These are phyloP conservation scores for Sus scrofa DNA, from an alignment of 2,113 vertebrate genomes.

Conservation along the genomic window DNA sequence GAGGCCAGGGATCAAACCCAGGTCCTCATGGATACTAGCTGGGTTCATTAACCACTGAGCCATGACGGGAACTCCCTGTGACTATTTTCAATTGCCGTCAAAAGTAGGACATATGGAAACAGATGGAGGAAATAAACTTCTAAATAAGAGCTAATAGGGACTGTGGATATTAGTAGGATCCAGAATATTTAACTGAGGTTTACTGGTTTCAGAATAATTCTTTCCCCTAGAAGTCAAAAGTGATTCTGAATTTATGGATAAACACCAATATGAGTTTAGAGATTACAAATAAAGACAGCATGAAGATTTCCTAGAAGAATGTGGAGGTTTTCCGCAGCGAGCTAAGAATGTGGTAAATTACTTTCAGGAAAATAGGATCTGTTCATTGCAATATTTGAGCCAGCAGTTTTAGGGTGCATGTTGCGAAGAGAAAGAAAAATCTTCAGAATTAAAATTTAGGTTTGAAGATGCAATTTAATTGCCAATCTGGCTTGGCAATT, in stretches of 20 bases:
- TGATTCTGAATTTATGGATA: neutral
- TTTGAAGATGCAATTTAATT: neutral
- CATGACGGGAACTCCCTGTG: too few relatives aligned
- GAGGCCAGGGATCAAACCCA: too few relatives aligned
- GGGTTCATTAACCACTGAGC: too few relatives aligned
- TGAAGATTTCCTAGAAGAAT: neutral
- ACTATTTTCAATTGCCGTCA: neutral
- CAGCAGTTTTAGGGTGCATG: neutral
- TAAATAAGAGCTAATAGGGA: neutral
- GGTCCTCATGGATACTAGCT: too few relatives aligned
- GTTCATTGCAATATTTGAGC: neutral
- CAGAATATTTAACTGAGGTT: conserved; percentile 1
- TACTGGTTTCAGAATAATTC: conserved; percentile 24
- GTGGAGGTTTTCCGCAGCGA: neutral
- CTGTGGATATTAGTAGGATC: neutral
- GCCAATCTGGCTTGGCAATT: neutral
- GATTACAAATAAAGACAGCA: neutral
- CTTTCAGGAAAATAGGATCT: conserved; percentile 14
- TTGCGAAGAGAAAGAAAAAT: neutral
- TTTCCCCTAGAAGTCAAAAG: neutral
- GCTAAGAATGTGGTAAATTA: neutral
- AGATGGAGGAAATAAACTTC: neutral
- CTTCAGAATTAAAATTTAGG: conserved; percentile 47
- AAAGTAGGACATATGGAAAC: neutral
- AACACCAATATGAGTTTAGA: neutral